phyloP scores from a whole-genome alignment of 2,113 vertebrate genomes.

The Ursus arctos region DNA sequence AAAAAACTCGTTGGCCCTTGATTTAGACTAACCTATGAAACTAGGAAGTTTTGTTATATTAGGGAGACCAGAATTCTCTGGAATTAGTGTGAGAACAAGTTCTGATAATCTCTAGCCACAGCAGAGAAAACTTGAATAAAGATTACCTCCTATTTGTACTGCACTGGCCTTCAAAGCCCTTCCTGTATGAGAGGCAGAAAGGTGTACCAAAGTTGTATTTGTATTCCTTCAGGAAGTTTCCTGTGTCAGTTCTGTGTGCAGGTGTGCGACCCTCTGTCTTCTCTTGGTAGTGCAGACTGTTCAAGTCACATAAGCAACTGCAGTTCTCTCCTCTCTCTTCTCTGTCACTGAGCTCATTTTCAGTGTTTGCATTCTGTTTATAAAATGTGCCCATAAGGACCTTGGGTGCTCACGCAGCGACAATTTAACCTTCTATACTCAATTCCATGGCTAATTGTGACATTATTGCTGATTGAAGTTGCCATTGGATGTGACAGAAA shows the following conservation, averaged over 20 bases:
- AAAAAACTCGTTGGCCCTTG: background rate
- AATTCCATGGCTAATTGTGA: constrained; percentile 2
- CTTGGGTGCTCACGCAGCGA: background rate
- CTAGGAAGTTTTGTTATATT: constrained; percentile 18
- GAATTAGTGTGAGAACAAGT: background rate
- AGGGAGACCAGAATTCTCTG: background rate
- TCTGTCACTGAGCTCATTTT: background rate
- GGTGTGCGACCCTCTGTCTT: background rate
- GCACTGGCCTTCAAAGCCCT: background rate
- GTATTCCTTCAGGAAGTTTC: background rate
- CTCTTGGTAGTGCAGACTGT: background rate
- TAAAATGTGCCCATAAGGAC: background rate
- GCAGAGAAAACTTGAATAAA: background rate
- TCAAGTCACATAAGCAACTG: constrained; percentile 25
- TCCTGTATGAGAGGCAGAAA: constrained; percentile 31
- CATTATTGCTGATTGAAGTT: constrained; percentile 28
- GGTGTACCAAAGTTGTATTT: background rate
- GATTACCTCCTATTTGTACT: constrained; percentile 16
- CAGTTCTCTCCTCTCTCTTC: background rate
- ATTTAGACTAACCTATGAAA: constrained; percentile 54
- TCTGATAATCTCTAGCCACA: background rate
- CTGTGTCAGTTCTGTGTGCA: background rate
- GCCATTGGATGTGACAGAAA: constrained; percentile 34
- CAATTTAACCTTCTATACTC: background rate
- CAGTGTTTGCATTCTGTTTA: background rate